Conservation (phyloP, 2,888 invertebrate species). For the Micoletzkya japonica region DNA sequence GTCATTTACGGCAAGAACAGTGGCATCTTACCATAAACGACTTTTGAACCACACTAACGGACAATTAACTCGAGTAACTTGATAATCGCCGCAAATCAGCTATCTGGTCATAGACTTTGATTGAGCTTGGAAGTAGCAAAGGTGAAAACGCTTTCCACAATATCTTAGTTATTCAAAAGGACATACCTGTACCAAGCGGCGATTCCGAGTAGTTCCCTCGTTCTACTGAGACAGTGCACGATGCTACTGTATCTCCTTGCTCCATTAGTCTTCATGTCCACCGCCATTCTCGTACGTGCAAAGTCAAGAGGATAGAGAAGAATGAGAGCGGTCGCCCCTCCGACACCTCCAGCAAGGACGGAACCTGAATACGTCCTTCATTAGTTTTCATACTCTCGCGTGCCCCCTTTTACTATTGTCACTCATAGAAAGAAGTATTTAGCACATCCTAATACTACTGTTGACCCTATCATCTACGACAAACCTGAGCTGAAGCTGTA, state of each 20-base stretch:
- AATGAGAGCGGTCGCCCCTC: slow-evolving; percentile 87
- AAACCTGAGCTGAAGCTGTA: too few relatives aligned
- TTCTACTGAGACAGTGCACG: slow-evolving; percentile 81
- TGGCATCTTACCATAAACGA: neutral
- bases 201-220: slow-evolving; percentile 78
- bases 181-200: slow-evolving; percentile 77
- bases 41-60: too few relatives aligned
- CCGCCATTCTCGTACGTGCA: slow-evolving; percentile 83
- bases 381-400: neutral
- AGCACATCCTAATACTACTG: too few relatives aligned
- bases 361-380: too few relatives aligned
- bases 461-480: too few relatives aligned
- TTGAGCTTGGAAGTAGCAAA: too few relatives aligned
- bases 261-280: slow-evolving; percentile 80
- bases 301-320: slow-evolving; percentile 93
- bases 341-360: slow-evolving; percentile 87
- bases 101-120: too few relatives aligned
- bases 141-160: too few relatives aligned
- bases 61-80: too few relatives aligned
- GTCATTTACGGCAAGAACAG: neutral
- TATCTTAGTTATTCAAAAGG: too few relatives aligned
- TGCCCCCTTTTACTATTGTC: neutral
- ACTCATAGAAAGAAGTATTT: too few relatives aligned
- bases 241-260: slow-evolving; percentile 85
- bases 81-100: too few relatives aligned